Conservation (phyloP, 2,797 vertebrate species). For the Sebastes trivittatus region DNA sequence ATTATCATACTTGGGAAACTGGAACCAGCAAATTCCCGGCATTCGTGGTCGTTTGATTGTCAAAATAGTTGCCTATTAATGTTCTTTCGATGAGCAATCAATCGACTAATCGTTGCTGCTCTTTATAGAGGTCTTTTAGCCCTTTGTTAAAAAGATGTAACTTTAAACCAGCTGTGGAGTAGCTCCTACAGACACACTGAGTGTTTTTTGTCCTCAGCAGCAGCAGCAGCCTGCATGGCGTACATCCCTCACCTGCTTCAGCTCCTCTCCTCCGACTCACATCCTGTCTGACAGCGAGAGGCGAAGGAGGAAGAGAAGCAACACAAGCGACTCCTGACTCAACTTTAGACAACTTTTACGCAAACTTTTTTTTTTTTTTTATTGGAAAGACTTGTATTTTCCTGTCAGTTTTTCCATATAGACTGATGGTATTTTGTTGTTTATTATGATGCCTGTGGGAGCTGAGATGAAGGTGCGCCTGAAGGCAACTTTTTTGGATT, state of each 20-base stretch:
- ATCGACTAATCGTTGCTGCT: neutral
- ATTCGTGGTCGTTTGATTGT: neutral
- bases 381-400: neutral
- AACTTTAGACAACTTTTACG: conserved; percentile 24
- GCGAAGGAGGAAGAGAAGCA: conserved; percentile 23
- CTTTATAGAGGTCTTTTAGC: neutral
- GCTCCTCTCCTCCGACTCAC: conserved; percentile 70
- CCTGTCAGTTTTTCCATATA: neutral
- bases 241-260: conserved; percentile 75
- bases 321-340: neutral
- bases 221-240: conserved; percentile 16
- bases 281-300: conserved; percentile 57
- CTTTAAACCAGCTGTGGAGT: neutral
- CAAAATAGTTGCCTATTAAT: neutral
- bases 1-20: neutral
- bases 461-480: conserved; percentile 34
- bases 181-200: neutral
- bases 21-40: neutral
- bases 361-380: neutral
- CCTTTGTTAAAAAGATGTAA: neutral
- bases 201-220: neutral
- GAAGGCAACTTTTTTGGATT: neutral
- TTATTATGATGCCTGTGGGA: conserved; percentile 10
- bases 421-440: neutral
- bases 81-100: neutral